Base-by-base conservation (phyloP, 2,888 invertebrate genomes). In the Mimumesa dahlbomi region DNA sequence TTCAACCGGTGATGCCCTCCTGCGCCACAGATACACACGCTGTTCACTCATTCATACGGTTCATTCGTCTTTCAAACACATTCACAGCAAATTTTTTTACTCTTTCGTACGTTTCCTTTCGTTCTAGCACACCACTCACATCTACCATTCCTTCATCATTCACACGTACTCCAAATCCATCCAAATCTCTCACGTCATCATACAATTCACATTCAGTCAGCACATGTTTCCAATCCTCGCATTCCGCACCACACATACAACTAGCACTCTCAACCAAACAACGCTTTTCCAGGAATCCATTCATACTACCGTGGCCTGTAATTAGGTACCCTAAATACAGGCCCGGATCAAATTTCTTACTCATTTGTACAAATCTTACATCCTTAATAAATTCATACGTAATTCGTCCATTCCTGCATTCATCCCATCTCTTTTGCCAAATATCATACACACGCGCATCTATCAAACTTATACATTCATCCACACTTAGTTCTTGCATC, bases 1-100 rank as follows among this genome's bases (percentile, higher is more conserved):
- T 25, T 25, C 25, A 25, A 7, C 25, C 25, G 25, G 25, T 25
- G 25, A 25, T 3, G 25, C 25, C 25, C 25, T 25, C 25, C 25
- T 25, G 25, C 25, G 25, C 25, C 25, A 3, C 7, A 5, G 25
- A 7, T 7, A 25, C 7, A 5, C 25, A 25, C 4, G 25, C 25
- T 7, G 7, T 25, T 25, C 25, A 25, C 25, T 5, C 25, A 25
- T 7, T 5, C 25, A 25, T 25, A 3, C 3, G 3, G 7, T 7
- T 3, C 7, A 5, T 25, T 25, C 25, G 3, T 7, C 25, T 25
- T 7, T 25, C 25, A 25, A 25, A 25, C 25, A 25, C 40, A 52
- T 87, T 85, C 14, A 84, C 84, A 48, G 87, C 34, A 34, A 34
- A 34, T 11, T 11, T 2, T 9, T 11, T 34, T 5, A 34, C 2